A percentile compares a stretch with the other conserved stretches of the same genome.
Evolutionary conservation across 1,140 invertebrate genomes (phyloP).

Genomic region (Contarinia nasturtii): DNA sequence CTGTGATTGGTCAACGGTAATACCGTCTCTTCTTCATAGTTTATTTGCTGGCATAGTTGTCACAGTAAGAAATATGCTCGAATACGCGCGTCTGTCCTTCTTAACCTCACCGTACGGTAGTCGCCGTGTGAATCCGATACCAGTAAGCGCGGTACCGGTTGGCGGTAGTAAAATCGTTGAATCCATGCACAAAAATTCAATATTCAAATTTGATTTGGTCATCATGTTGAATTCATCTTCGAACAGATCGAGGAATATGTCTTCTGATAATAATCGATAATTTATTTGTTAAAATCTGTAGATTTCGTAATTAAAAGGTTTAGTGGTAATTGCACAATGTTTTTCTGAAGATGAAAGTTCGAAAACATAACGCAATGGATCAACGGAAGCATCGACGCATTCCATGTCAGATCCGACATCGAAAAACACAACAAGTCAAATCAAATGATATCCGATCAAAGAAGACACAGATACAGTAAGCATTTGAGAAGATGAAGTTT

Average conservation of each 20-base stretch:
- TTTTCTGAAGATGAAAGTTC: too few species aligned
- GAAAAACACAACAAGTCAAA: too few species aligned
- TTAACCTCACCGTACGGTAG: constrained; percentile 94
- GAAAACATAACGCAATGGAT: too few species aligned
- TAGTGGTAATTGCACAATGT: too few species aligned
- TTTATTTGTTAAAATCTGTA: too few species aligned
- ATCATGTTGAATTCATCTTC: constrained; percentile 94
- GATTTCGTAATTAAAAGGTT: too few species aligned
- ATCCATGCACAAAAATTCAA: constrained; percentile 88
- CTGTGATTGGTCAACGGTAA: constrained; percentile 83
- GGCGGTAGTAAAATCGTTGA: constrained; percentile 90
- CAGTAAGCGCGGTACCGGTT: constrained; percentile 90
- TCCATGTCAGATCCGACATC: too few species aligned
- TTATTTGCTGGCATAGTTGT: constrained; percentile 60
- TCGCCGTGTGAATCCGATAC: constrained; percentile 85
- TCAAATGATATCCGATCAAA: too few species aligned
- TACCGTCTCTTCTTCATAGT: constrained; percentile 65
- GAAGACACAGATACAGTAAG: too few species aligned
- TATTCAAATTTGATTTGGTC: constrained; percentile 68
- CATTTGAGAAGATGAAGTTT: too few species aligned
- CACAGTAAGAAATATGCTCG: constrained; percentile 86
- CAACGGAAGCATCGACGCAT: too few species aligned
- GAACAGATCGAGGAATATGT: constrained; percentile 97
- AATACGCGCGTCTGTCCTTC: constrained; percentile 76
- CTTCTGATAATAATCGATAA: too few species aligned